These are phyloP conservation scores for Zosterops lateralis DNA, from an alignment of 2,113 vertebrate species.

Conservation along the genomic window DNA sequence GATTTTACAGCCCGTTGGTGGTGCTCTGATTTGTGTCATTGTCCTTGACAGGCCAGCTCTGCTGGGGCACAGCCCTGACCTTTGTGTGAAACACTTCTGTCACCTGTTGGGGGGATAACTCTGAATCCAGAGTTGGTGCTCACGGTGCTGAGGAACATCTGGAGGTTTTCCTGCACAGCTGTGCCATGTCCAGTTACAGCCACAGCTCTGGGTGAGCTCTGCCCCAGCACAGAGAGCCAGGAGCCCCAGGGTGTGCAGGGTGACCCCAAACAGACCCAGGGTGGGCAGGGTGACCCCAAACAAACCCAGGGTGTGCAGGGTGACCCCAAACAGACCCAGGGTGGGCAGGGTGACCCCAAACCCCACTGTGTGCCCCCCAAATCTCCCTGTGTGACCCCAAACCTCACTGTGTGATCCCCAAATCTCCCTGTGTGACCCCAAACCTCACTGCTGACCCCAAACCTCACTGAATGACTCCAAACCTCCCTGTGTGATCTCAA, in stretches of 20 bases:
- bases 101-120: too few species aligned
- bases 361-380: too few species aligned
- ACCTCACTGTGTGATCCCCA: too few species aligned
- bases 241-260: neutral
- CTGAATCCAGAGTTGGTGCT: too few species aligned
- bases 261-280: neutral
- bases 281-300: neutral
- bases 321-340: neutral
- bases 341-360: neutral
- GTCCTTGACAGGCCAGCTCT: neutral
- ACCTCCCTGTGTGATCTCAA: too few species aligned
- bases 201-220: fast-evolving
- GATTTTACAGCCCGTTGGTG: neutral
- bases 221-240: neutral
- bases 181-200: fast-evolving
- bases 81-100: neutral
- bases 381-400: too few species aligned
- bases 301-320: neutral
- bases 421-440: too few species aligned
- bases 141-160: too few species aligned
- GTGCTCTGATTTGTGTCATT: neutral
- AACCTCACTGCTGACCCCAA: too few species aligned
- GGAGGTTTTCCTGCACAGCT: neutral
- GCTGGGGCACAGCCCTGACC: neutral
- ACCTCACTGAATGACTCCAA: too few species aligned